Evolutionary conservation across 2,888 invertebrate genomes (phyloP), one percentile per base, ranked within the genome.

Genomic region (Rosalia funebris): DNA sequence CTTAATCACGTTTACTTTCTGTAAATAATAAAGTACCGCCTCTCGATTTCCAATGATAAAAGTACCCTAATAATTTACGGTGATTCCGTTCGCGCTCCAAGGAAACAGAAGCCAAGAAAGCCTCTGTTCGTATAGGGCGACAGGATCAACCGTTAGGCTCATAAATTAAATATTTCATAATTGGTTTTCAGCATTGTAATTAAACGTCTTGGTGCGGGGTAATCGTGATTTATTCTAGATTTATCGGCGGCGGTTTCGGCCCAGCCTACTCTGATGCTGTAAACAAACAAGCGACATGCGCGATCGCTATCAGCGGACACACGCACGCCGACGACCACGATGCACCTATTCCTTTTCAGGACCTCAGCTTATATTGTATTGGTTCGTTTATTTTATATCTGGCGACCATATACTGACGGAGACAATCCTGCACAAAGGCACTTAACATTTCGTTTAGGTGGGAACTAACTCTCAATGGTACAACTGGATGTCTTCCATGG

Each of bases 181-280:
- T 80, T 80, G 79, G 76, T 78, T 80, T 79, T 79, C 79, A 77
- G 77, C 50, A 75, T 76, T 78, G 79, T 79, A 79, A 79, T 79
- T 79, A 79, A 80, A 79, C 63, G 70, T 69, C 70, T 62, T 71
- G 72, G 74, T 75, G 62, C 55, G 58, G 72, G 71, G 16, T 69
- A 70, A 72, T 71, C 72, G 70, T 77, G 76, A 77, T 76, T 77
- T 77, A 77, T 77, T 72, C 71, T 72, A 66, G 69, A 75, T 77
- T 76, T 76, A 76, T 77, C 73, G 70, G 70, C 70, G 63, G 68
- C 69, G 58, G 63, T 53, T 56, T 52, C 19, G 68, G 71, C 59
- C 70, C 75, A 60, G 68, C 74, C 75, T 71, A 75, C 74, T 69
- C 65, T 55, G 69, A 72, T 72, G 70, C 74, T 72, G 75, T 73